Evolutionary conservation across 2,113 vertebrate genomes (phyloP).

Genomic region (Salvelinus sp.): DNA sequence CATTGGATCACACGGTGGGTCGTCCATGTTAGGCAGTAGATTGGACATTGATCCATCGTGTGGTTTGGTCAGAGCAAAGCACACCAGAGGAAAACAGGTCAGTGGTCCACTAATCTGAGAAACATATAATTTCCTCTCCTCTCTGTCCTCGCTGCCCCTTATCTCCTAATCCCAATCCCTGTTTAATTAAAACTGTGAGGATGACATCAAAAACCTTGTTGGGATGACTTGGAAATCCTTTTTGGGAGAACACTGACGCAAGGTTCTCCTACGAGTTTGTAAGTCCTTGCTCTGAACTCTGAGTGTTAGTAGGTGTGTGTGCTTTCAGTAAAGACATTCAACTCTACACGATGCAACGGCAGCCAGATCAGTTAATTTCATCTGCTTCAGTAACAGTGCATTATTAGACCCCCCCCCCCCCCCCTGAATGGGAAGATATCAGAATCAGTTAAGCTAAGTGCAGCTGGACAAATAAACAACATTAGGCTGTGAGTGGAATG

Average conservation of each 20-base stretch:
- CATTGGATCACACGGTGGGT: slow-evolving; percentile 57
- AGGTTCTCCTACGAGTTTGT: too few relatives aligned
- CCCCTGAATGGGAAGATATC: neutral
- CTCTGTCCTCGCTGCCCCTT: slow-evolving; percentile 12
- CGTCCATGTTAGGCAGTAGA: slow-evolving; percentile 25
- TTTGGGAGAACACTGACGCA: neutral
- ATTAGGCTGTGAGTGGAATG: neutral
- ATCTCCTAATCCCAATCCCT: slow-evolving; percentile 39
- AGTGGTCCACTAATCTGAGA: slow-evolving; percentile 42
- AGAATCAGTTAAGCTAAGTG: slow-evolving; percentile 16
- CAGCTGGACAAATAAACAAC: slow-evolving; percentile 1
- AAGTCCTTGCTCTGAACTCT: neutral
- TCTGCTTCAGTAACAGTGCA: neutral
- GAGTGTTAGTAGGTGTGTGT: neutral
- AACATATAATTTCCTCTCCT: slow-evolving; percentile 37
- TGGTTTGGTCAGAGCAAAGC: slow-evolving; percentile 37
- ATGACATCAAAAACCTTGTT: neutral
- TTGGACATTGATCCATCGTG: slow-evolving; percentile 59
- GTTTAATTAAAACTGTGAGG: slow-evolving; percentile 33
- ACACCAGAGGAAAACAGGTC: slow-evolving; percentile 58
- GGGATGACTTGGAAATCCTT: too few relatives aligned
- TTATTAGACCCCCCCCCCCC: slow-evolving; percentile 6
- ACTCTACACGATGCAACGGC: neutral
- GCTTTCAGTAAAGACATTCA: slow-evolving; percentile 3
- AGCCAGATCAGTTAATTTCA: neutral